A percentile compares a stretch with the other conserved stretches of the same genome.
phyloP scores from a whole-genome alignment of 2,113 vertebrate genomes.

The Cavia porcellus region DNA sequence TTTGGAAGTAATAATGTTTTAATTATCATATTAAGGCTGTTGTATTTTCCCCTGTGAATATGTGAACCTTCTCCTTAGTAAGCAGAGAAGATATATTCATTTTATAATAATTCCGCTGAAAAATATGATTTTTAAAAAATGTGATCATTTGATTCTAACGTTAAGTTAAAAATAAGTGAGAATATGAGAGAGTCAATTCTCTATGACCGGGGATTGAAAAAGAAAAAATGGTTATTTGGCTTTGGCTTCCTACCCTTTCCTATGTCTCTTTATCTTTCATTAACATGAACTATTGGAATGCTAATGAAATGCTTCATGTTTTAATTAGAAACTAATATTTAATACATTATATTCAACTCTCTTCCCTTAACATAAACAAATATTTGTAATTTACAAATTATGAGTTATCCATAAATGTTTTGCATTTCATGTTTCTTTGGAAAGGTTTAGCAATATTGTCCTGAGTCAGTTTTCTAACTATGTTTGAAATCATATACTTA shows the following conservation, averaged over 20 bases:
- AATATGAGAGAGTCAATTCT: background rate
- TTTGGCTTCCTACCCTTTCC: background rate
- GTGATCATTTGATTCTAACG: background rate
- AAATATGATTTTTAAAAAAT: background rate
- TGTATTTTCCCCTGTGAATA: background rate
- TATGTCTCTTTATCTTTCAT: background rate
- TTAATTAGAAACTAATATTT: background rate
- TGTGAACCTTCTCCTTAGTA: background rate
- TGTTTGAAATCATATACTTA: background rate
- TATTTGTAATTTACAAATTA: background rate
- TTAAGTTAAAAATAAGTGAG: background rate
- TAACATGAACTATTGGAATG: background rate
- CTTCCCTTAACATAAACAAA: background rate
- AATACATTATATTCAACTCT: background rate
- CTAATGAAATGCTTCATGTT: background rate
- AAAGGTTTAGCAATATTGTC: background rate
- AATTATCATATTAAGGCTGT: background rate
- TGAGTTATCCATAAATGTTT: background rate
- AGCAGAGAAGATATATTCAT: background rate
- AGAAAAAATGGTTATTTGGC: background rate
- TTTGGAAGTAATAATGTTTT: constrained; percentile 39
- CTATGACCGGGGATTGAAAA: too few relatives aligned
- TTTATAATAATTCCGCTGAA: constrained; percentile 20
- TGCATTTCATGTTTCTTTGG: background rate
- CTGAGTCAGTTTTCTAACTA: background rate